Conservation (phyloP, 37 sponge, comb jelly and placozoan genomes). For the Amphimedon queenslandica region DNA sequence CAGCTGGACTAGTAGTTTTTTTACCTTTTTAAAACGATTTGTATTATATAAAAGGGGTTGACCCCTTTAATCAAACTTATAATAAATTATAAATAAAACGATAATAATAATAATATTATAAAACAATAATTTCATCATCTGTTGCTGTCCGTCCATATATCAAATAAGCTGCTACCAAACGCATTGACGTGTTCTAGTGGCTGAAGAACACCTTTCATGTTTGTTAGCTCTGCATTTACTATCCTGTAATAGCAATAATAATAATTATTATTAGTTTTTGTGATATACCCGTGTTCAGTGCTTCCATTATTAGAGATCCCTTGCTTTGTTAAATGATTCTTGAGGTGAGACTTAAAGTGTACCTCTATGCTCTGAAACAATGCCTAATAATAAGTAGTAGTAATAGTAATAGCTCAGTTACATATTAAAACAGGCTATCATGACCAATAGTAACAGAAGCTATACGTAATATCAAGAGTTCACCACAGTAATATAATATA, state of each 20-base stretch:
- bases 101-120: background rate
- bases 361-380: constrained; percentile 64
- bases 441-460: background rate
- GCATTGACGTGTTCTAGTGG: constrained; percentile 65
- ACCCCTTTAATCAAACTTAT: background rate
- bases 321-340: constrained; percentile 21
- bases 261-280: background rate
- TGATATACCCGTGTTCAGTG: constrained; percentile 74
- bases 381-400: constrained; percentile 28
- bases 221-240: constrained; percentile 72
- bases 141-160: constrained; percentile 65
- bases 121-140: constrained; percentile 7
- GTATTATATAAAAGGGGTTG: background rate
- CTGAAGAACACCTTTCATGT: constrained; percentile 55
- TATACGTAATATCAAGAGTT: too few relatives aligned
- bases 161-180: constrained; percentile 70
- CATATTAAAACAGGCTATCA: background rate
- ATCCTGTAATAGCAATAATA: constrained; percentile 30
- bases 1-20: too few relatives aligned
- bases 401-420: too few relatives aligned
- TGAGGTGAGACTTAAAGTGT: constrained; percentile 33
- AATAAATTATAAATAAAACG: background rate
- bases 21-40: too few relatives aligned
- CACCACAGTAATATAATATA: too few relatives aligned
- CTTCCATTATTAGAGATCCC: constrained; percentile 84